Percentiles rank a stretch among this genome's conserved stretches.
phyloP scores from a whole-genome alignment of 2,113 vertebrate genomes.

The Corythornis vintsioides region DNA sequence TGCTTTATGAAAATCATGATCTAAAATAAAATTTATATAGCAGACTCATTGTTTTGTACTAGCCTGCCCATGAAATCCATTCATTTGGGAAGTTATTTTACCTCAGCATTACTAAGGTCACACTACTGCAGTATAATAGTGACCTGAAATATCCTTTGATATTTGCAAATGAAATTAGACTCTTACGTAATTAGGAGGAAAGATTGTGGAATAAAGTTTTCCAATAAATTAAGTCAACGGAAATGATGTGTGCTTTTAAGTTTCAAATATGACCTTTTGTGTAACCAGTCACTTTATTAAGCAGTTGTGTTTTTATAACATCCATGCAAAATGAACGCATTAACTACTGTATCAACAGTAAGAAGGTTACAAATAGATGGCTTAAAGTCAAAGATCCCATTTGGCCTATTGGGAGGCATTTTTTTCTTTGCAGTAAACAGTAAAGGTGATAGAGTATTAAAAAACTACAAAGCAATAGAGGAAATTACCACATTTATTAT shows the following conservation, averaged over 20 bases:
- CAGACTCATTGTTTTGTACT: background rate
- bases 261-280: background rate
- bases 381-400: background rate
- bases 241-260: background rate
- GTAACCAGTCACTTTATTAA: background rate
- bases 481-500: background rate
- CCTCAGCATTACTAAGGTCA: background rate
- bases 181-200: background rate
- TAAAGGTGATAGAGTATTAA: background rate
- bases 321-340: background rate
- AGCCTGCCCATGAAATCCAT: background rate
- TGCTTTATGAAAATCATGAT: background rate
- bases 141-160: background rate
- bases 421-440: background rate
- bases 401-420: background rate
- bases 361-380: background rate
- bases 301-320: background rate
- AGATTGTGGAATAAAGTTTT: background rate
- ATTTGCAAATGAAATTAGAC: background rate
- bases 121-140: background rate
- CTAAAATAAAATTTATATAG: background rate
- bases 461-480: conserved; percentile 4
- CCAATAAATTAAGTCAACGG: background rate
- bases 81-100: background rate
- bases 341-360: background rate